Conservation (phyloP, 2,113 vertebrate species). For the Eulemur rufifrons region DNA sequence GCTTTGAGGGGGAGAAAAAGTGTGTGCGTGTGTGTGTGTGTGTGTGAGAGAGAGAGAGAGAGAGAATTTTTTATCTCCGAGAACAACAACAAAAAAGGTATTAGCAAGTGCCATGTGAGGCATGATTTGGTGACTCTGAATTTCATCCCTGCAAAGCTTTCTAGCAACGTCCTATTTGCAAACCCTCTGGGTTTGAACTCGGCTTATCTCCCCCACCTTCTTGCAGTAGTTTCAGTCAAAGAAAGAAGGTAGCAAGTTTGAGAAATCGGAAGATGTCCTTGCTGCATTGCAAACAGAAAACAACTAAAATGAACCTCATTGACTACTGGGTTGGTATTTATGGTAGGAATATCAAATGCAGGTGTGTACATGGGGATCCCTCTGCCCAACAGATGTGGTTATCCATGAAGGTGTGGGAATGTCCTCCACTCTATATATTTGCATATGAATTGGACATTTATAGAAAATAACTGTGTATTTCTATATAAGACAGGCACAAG, state of each 20-base stretch:
- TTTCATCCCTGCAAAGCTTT: neutral
- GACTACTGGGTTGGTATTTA: too few species aligned
- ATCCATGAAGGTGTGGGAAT: neutral
- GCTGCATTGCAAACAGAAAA: neutral
- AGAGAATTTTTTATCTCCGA: neutral
- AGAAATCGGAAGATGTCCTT: neutral
- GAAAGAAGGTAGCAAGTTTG: neutral
- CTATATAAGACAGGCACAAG: neutral
- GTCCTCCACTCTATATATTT: neutral
- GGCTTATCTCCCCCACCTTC: neutral
- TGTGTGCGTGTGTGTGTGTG: neutral
- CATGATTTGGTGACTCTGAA: neutral
- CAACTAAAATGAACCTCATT: neutral
- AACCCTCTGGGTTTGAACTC: neutral
- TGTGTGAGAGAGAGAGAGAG: neutral
- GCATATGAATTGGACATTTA: neutral
- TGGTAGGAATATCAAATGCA: neutral
- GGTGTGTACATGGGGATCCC: too few species aligned
- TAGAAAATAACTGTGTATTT: neutral
- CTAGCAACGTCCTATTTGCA: neutral
- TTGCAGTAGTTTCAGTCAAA: neutral
- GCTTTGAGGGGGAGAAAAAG: neutral
- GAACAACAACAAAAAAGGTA: neutral
- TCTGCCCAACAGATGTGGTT: neutral
- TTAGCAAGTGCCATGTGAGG: neutral